These are phyloP conservation scores for Drosophila lini DNA, from an alignment of 1,140 invertebrate genomes.

Conservation along the genomic window DNA sequence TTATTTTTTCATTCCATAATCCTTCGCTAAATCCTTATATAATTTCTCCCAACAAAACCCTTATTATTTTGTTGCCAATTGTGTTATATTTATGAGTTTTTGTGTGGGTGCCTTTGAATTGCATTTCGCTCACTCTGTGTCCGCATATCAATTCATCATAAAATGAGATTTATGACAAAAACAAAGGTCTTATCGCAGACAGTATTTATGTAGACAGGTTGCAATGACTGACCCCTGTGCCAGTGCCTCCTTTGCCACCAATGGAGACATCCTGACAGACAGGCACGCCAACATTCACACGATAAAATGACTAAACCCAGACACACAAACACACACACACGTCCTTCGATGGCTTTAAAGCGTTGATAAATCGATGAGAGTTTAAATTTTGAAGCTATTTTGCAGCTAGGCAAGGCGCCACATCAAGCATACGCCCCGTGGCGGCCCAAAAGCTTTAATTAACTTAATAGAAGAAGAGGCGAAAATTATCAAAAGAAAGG, in stretches of 20 bases:
- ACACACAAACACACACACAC: constrained; percentile 20
- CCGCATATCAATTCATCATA: constrained; percentile 83
- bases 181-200: constrained; percentile 84
- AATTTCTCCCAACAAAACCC: neutral
- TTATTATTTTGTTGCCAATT: constrained; percentile 35
- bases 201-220: constrained; percentile 84
- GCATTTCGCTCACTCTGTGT: constrained; percentile 43
- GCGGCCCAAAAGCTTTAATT: constrained; percentile 63
- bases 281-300: constrained; percentile 63
- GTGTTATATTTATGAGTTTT: constrained; percentile 37
- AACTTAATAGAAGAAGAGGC: constrained; percentile 54
- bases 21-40: neutral
- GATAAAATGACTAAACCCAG: constrained; percentile 62
- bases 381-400: constrained; percentile 46
- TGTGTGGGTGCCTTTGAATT: constrained; percentile 32
- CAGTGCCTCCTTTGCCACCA: neutral
- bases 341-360: constrained; percentile 49
- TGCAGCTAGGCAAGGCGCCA: constrained; percentile 1
- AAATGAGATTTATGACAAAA: constrained; percentile 84
- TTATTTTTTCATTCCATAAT: no score
- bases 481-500: constrained; percentile 39
- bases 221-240: constrained; percentile 35
- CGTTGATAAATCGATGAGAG: constrained; percentile 59
- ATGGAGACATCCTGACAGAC: constrained; percentile 53
- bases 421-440: constrained; percentile 67